Evolutionary conservation across 2,888 invertebrate genomes (phyloP), one percentile per base, ranked within the genome.

Genomic region (Helobdella robusta): DNA sequence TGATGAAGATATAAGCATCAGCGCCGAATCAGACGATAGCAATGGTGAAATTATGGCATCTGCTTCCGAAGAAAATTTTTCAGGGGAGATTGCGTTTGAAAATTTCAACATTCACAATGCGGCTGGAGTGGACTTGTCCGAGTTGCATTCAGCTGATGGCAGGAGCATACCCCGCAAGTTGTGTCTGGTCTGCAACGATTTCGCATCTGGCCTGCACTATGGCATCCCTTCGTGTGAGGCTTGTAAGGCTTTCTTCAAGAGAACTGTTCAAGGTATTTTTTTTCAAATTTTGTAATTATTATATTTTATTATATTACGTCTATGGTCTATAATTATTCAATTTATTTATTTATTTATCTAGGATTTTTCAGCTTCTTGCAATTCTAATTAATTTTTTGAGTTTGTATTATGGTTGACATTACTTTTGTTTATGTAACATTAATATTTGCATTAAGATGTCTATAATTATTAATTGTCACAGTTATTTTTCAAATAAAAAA

Each of bases 231-330:
- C 93, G 59, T 95, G 95, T 78, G 95, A 95, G 80, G 95, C 94
- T 6, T 95, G 95, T 82, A 95, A 95, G 83, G 95, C 94, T 61
- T 95, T 95, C 84, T 95, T 95, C 80, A 95, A 95, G 82, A 84
- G 95, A 78, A 95, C 94, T 66, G 94, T 95, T 83, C 94, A 95
- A 86, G 94, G 88, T 87, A 83, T 71, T n/a, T 15, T 18, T 23
- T 54, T 18, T 15, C 8, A 8, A 28, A 32, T 15, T 32, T 25
- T 62, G 25, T 23, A 60, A 32, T 23, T 35, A 18, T 46, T 18
- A 23, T 23, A 23, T 23, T n/a, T n/a, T n/a, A n/a, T n/a, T n/a
- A n/a, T n/a, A n/a, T n/a, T n/a, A n/a, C n/a, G n/a, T n/a, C n/a
- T n/a, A n/a, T n/a, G n/a, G n/a, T n/a, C n/a, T n/a, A n/a, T n/a